Evolutionary conservation across 2,888 invertebrate species (phyloP), one percentile per base, ranked within the genome.

Genomic region (Argyresthia goedartella): DNA sequence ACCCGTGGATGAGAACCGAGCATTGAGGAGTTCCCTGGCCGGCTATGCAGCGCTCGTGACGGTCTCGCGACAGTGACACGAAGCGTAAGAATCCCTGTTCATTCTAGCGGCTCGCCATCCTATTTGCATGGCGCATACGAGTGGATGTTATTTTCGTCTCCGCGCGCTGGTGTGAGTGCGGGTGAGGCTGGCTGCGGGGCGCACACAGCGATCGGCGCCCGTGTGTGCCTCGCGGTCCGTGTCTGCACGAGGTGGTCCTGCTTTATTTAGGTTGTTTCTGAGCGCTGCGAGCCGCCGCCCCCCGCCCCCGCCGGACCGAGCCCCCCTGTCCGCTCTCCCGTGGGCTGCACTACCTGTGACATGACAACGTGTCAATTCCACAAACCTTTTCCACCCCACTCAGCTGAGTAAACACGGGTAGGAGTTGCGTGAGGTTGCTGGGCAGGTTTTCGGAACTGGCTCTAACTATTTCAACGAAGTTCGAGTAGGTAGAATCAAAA

Each of bases 101-200:
- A 76, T 76, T 78, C 49, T 45, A 63, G 69, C 77, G 73, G 68
- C 69, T 72, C 72, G 76, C 71, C 81, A 82, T 82, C 81, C 81
- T 81, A 84, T 84, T 85, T 81, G 85, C 85, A 84, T 81, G 81
- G 82, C 82, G 78, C 79, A 84, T 82, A 80, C 81, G 77, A 82
- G 81, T 81, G 79, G 73, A 81, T 84, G 82, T 85, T 86, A 86
- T 86, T 86, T 86, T 85, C 77, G 85, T 85, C 84, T 84, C 79
- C 77, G 64, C 64, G 66, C 61, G 65, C 64, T 59, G 73, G 79
- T 81, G 81, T 81, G 81, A 67, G 81, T 76, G 71, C 57, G 25
- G 55, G 55, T 57, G 64, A 60, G 65, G 55, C 56, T 66, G 76
- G 71, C 72, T 62, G 73, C 61, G 65, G 56, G 57, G 56, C 52